Evolutionary conservation across 2,888 invertebrate species (phyloP), one percentile per base, ranked within the genome.

Genomic region (Willowsia nigromaculata): DNA sequence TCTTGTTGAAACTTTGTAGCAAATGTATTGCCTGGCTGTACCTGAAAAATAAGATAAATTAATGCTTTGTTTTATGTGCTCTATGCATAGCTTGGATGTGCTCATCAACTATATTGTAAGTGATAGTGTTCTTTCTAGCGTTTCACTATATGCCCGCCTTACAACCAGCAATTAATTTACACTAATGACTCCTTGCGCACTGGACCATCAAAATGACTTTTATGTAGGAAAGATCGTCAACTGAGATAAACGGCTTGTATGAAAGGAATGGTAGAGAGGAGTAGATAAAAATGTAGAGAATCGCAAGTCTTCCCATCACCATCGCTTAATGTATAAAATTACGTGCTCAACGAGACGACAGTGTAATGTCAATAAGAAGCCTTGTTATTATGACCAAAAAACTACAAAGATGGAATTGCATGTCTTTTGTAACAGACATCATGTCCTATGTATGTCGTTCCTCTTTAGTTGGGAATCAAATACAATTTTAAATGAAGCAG

Each of bases 131-230:
- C 22, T 22, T 56, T 30, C 15, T 62, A 1, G 15, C 3, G 3
- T 62, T 5, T 22, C 30, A 9, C 43, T 30, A 40, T 50, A 47
- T 68, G 25, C 27, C 83, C 68, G 83, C 15, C 68, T 53, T 68
- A 37, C 30, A 68, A 83, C 18, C 37, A 71, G 68, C 83, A 83
- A 83, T 83, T 83, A 83, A 83, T 83, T 83, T 68, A 68, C 83
- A 47, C 83, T 83, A 83, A 83, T 83, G 83, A 83, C 83, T 83
- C 68, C 83, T 83, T 83, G 83, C 83, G 40, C 83, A 71, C 83
- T 83, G 68, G 68, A 83, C 83, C 83, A 68, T 83, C 83, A 83
- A 83, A 83, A 71, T 83, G 83, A 83, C 83, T 83, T 83, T 83
- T 83, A 83, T 83, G 68, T 68, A 50, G 68, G 50, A 50, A 68